phyloP scores from a whole-genome alignment of 2,888 invertebrate species.

The Diadromus collaris region DNA sequence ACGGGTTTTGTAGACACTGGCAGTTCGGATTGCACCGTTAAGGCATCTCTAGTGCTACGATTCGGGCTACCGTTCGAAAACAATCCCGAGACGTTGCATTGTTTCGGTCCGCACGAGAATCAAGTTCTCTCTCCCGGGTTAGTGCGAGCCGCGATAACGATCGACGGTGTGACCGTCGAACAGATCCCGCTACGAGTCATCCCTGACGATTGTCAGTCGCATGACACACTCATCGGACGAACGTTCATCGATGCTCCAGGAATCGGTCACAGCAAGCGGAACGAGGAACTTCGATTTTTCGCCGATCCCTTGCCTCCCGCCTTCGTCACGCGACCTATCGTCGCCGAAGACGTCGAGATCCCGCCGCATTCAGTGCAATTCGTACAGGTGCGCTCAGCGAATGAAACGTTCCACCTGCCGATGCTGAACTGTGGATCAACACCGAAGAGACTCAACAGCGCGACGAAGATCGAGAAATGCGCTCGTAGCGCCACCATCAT shows the following conservation, averaged over 20 bases:
- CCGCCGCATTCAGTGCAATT: not conserved
- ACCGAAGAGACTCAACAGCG: not conserved
- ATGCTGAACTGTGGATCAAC: not conserved
- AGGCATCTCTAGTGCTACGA: constrained; percentile 52
- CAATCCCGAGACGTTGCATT: not conserved
- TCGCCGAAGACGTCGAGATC: no score
- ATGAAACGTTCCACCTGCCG: not conserved
- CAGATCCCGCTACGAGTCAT: constrained; percentile 25
- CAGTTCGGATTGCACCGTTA: constrained; percentile 57
- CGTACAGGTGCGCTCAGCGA: not conserved
- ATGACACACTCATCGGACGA: constrained; percentile 34
- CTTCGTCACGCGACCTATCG: not conserved
- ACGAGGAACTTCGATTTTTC: not conserved
- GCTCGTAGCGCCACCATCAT: constrained; percentile 5
- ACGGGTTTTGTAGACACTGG: no score
- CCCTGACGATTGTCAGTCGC: constrained; percentile 28
- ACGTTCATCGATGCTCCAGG: constrained; percentile 12
- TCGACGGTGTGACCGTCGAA: constrained; percentile 27
- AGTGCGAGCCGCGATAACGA: constrained; percentile 2
- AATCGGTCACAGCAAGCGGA: not conserved
- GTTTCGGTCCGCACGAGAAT: constrained; percentile 23
- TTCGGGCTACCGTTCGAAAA: constrained; percentile 28
- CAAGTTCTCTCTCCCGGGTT: constrained; percentile 11
- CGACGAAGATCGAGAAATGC: not conserved
- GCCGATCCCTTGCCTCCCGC: not conserved